phyloP scores from a whole-genome alignment of 2,113 vertebrate genomes.

The Mola mola region DNA sequence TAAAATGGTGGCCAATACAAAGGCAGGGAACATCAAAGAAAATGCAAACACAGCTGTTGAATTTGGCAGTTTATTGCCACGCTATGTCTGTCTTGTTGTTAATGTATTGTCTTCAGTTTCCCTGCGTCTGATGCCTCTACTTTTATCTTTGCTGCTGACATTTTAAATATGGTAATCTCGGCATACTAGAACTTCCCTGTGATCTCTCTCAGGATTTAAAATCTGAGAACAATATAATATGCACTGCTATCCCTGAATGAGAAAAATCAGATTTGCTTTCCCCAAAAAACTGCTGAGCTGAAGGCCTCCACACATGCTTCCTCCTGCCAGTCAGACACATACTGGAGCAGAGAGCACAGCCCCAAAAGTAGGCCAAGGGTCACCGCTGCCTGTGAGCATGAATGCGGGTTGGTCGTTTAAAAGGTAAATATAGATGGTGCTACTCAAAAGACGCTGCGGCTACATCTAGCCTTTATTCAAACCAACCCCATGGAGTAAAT shows the following conservation, averaged over 20 bases:
- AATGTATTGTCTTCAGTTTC: too few relatives aligned
- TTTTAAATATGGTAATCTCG: background rate
- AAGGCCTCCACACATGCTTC: constrained; percentile 16
- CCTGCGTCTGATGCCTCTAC: background rate
- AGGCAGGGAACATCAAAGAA: constrained; percentile 2
- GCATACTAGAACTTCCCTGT: background rate
- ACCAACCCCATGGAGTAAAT: background rate
- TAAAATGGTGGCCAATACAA: too few relatives aligned
- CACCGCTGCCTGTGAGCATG: constrained; percentile 52
- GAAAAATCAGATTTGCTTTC: constrained; percentile 7
- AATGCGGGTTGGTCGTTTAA: constrained; percentile 65
- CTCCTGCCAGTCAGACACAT: constrained; percentile 18
- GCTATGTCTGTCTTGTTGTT: too few relatives aligned
- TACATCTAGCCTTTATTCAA: background rate
- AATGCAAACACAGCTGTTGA: background rate
- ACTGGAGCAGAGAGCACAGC: constrained; percentile 37
- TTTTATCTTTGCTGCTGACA: background rate
- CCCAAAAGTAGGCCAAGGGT: constrained; percentile 79
- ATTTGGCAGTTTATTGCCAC: too few relatives aligned
- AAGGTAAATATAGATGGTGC: constrained; percentile 73
- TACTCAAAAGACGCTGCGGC: constrained; percentile 23
- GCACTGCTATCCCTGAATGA: constrained; percentile 1
- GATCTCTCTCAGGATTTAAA: background rate
- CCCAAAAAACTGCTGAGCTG: constrained; percentile 5
- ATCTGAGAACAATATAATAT: background rate